A percentile compares a stretch with the other conserved stretches of the same genome.
Conservation (phyloP, 2,113 vertebrate genomes). For the Jaculus jaculus region DNA sequence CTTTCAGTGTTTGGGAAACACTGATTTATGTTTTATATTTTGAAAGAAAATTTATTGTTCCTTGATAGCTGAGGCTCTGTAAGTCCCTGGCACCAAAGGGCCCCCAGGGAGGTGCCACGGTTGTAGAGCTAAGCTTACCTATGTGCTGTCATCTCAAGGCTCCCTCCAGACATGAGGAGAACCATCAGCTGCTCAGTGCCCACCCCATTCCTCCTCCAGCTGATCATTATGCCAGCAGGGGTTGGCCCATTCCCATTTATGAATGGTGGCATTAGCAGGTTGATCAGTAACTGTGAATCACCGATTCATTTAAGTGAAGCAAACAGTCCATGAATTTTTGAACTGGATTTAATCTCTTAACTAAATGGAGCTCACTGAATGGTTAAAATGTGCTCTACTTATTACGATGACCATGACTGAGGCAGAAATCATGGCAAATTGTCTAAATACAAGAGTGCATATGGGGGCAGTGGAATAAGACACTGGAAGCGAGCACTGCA, state of each 20-base stretch:
- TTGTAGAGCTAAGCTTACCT: slow-evolving; percentile 38
- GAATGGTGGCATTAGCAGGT: slow-evolving; percentile 50
- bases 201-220: background rate
- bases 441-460: background rate
- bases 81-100: slow-evolving; percentile 58
- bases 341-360: slow-evolving; percentile 59
- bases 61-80: slow-evolving; percentile 66
- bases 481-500: background rate
- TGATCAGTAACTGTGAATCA: slow-evolving; percentile 67
- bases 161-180: slow-evolving; percentile 7
- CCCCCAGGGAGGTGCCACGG: slow-evolving; percentile 60
- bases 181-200: slow-evolving; percentile 38
- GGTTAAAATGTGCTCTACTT: background rate
- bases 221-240: slow-evolving; percentile 56
- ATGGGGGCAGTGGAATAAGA: background rate
- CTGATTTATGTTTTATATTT: slow-evolving; percentile 79
- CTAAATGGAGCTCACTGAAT: slow-evolving; percentile 42
- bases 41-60: slow-evolving; percentile 71
- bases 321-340: slow-evolving; percentile 53
- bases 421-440: background rate
- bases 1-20: slow-evolving; percentile 80
- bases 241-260: slow-evolving; percentile 18
- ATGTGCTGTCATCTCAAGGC: background rate
- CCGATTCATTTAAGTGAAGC: slow-evolving; percentile 29
- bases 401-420: background rate